Percentiles rank a stretch among this genome's conserved stretches.
Evolutionary conservation across 2,797 vertebrate species (phyloP).

Genomic region (Coregonus sp.): DNA sequence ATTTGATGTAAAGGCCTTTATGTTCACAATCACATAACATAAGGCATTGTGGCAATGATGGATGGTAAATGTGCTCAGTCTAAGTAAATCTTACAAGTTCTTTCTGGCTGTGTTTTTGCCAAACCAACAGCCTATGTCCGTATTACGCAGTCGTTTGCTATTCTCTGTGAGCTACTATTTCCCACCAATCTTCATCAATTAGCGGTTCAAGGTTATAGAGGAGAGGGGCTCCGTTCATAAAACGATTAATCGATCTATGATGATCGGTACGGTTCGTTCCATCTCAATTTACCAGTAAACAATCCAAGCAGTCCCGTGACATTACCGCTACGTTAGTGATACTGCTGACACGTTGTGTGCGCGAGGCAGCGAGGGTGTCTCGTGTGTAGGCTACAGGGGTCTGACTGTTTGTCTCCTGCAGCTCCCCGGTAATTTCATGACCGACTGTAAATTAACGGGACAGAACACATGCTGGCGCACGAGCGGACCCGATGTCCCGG

Average conservation of each 20-base stretch:
- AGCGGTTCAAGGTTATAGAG: slow-evolving; percentile 5
- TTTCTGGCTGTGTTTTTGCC: background rate
- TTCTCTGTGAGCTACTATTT: background rate
- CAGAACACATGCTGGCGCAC: background rate
- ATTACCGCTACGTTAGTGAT: background rate
- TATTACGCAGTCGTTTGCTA: background rate
- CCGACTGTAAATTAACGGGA: background rate
- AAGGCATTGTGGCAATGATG: background rate
- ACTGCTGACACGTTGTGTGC: background rate
- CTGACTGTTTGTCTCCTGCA: background rate
- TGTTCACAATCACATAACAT: background rate
- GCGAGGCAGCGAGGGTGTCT: background rate
- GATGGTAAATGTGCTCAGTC: background rate
- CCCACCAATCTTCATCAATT: background rate
- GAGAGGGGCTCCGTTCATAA: background rate
- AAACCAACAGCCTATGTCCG: background rate
- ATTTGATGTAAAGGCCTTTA: background rate
- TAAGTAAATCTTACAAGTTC: background rate
- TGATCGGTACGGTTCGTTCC: background rate
- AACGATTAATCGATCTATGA: background rate
- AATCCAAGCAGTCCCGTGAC: background rate
- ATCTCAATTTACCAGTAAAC: slow-evolving; percentile 4
- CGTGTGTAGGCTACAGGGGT: background rate
- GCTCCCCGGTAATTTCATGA: background rate
- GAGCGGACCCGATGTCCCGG: background rate